phyloP scores from a whole-genome alignment of 2,797 vertebrate species.

The Novumbra hubbsi region DNA sequence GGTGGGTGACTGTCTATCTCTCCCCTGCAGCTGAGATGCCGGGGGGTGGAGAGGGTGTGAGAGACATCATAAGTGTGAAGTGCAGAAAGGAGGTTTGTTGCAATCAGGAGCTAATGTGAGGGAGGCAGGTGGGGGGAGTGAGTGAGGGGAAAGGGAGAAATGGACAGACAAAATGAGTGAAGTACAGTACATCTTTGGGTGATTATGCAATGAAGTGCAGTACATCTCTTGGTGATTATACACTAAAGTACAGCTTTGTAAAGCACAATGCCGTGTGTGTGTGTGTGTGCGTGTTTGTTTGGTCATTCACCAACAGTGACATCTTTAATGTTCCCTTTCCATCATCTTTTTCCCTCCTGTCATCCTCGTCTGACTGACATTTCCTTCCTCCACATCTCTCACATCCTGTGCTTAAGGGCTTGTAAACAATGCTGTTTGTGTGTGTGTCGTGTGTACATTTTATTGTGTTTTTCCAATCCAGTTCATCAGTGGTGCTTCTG shows the following conservation, averaged over 20 bases:
- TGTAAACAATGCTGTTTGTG: slow-evolving; percentile 32
- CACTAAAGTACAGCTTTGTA: slow-evolving; percentile 42
- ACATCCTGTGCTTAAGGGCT: slow-evolving; percentile 22
- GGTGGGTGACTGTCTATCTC: slow-evolving; percentile 57
- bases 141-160: background rate
- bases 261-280: slow-evolving; percentile 22
- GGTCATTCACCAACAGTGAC: slow-evolving; percentile 63
- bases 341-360: slow-evolving; percentile 38
- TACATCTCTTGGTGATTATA: slow-evolving; percentile 42
- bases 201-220: slow-evolving; percentile 39
- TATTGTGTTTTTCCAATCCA: slow-evolving; percentile 29
- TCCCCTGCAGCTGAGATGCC: slow-evolving; percentile 54
- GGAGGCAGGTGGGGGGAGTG: no score
- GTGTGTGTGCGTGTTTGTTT: slow-evolving; percentile 30
- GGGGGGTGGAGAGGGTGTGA: background rate
- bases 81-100: slow-evolving; percentile 28
- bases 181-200: slow-evolving; percentile 40
- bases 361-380: slow-evolving; percentile 36
- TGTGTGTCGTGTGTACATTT: slow-evolving; percentile 4
- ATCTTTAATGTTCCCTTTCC: slow-evolving; percentile 54
- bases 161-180: slow-evolving; percentile 12
- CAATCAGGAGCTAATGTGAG: background rate
- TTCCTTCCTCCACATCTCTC: slow-evolving; percentile 24
- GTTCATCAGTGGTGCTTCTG: slow-evolving; percentile 53
- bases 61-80: slow-evolving; percentile 1